A percentile compares a stretch with the other conserved stretches of the same genome.
phyloP scores from a whole-genome alignment of 92 coral and sea anemone genomes.

The Nematostella vectensis region DNA sequence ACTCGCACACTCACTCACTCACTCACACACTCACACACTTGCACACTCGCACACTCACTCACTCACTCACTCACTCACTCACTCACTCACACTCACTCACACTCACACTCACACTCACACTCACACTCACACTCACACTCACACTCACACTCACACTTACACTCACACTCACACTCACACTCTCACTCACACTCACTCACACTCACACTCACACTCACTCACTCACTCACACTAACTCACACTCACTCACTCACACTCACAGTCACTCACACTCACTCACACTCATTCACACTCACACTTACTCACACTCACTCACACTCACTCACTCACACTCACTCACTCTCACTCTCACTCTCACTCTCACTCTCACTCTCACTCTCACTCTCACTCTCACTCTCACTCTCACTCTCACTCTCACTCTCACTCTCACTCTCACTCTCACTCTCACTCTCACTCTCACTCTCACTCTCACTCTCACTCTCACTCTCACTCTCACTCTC shows the following conservation, averaged over 20 bases:
- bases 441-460: not conserved
- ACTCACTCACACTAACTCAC: constrained; percentile 2
- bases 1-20: not conserved
- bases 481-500: not conserved
- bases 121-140: not conserved
- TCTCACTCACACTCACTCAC: not conserved
- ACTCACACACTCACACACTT: not conserved
- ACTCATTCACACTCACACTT: not conserved
- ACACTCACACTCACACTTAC: not conserved
- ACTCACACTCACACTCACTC: not conserved
- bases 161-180: not conserved
- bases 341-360: not conserved
- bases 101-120: not conserved
- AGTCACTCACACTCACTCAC: not conserved
- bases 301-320: not conserved
- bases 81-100: not conserved
- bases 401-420: not conserved
- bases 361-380: not conserved
- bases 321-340: not conserved
- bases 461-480: not conserved
- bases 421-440: not conserved
- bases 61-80: not conserved
- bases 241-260: not conserved
- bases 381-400: not conserved
- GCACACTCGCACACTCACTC: not conserved